Base-by-base conservation (phyloP, 2,113 vertebrate genomes). In the Speoplatyrhinus poulsoni region DNA sequence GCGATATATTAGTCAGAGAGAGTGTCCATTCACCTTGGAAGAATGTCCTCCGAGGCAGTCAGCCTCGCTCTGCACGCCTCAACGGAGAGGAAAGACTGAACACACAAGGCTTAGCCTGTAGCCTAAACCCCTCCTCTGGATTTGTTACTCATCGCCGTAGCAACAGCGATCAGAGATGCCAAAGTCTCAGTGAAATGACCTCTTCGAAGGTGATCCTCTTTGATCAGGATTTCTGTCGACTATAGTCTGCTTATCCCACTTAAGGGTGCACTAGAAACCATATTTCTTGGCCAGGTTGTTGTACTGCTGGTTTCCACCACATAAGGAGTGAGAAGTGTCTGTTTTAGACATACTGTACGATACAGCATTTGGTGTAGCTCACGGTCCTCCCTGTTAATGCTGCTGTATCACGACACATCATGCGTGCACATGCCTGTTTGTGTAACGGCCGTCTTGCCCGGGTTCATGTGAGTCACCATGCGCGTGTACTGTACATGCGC, bases 101-200 rank as follows among this genome's bases (percentile, higher is more conserved):
- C 48, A 90, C 84, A 87, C 80, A 89, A 80, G 87, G 82, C 80
- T 83, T 85, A 83, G 72, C 67, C 26, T 9, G 13, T 75, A 84
- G 85, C 76, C 86, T 86, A 77, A 82, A 75, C 69, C 72, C 73
- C 70, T 65, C 13, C 62, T 73, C 76, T 79, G 82, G 84, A 85
- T 88, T 82, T 81, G 82, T 69, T 26, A 72, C 82, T 77, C 73
- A 52, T 48, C 56, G 73, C 75, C 81, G 84, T 69, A 75, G 75
- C 60, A 69, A 12, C 10, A 65, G 26, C 15, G 67, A 76, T 76
- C 58, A 9, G 62, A 62, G 72, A 76, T 56, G 67, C 72, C 75
- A 83, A 71, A 86, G 73, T 71, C 74, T 55, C 70, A 33, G 50
- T 46, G 16, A 77, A 72, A 68, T 86, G 83, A 85, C 82, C 82